These are phyloP conservation scores for Pantherophis guttatus DNA, from an alignment of 2,113 vertebrate species.

Conservation along the genomic window DNA sequence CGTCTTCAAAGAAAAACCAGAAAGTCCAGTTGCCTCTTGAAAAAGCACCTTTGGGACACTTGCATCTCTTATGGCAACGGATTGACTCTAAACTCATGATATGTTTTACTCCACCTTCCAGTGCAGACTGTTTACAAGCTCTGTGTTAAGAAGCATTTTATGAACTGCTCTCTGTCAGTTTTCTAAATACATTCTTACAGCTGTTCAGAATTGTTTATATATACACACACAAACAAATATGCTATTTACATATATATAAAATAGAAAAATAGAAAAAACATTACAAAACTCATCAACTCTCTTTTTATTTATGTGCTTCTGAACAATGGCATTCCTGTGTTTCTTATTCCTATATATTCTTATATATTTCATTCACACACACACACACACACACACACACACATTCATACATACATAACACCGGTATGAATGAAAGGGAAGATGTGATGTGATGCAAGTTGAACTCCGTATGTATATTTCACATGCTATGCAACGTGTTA, in stretches of 20 bases:
- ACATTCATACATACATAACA: too few species aligned
- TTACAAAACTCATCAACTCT: not conserved
- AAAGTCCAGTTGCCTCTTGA: too few species aligned
- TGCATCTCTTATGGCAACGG: not conserved
- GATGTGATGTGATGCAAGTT: not conserved
- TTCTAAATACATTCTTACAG: constrained; percentile 27
- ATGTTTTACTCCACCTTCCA: not conserved
- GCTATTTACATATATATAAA: not conserved
- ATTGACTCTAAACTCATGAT: not conserved
- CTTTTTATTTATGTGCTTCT: not conserved
- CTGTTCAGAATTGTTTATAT: not conserved
- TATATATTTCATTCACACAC: too few species aligned
- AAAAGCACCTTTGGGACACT: too few species aligned
- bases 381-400: too few species aligned
- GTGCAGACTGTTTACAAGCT: constrained; percentile 36
- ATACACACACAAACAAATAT: not conserved
- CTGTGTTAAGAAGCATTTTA: constrained; percentile 43
- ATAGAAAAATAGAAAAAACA: not conserved
- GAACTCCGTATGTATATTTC: not conserved
- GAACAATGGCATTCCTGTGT: not conserved
- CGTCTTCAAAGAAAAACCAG: too few species aligned
- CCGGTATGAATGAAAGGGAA: not conserved
- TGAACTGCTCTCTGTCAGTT: constrained; percentile 62
- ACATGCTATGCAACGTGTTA: not conserved
- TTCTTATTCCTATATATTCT: not conserved